Conservation (phyloP, 1,140 invertebrate species). For the Zaprionus lachaisei region DNA sequence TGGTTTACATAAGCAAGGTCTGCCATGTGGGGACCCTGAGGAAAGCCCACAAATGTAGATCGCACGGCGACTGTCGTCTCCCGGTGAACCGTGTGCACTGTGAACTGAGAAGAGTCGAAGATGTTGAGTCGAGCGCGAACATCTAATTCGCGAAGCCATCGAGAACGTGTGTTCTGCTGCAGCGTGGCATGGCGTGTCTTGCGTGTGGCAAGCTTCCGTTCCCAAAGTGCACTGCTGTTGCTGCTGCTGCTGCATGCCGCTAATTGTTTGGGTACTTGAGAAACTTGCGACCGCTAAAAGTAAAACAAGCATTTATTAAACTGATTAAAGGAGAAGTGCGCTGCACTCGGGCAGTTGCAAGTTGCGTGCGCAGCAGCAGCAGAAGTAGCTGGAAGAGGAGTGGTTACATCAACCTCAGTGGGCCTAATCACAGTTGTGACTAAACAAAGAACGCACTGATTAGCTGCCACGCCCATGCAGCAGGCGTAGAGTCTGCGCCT, state of each 20-base stretch:
- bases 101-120: not conserved
- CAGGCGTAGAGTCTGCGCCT: conserved; percentile 10
- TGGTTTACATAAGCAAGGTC: not conserved
- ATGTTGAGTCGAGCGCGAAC: conserved; percentile 15
- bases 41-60: conserved; percentile 74
- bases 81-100: conserved; percentile 15
- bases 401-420: not conserved
- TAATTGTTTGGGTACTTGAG: conserved; percentile 77
- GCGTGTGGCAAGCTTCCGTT: conserved; percentile 76
- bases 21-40: conserved; percentile 3
- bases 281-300: conserved; percentile 77
- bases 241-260: conserved; percentile 60
- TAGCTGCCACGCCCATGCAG: conserved; percentile 60
- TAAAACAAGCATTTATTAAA: conserved; percentile 81
- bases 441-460: conserved; percentile 76
- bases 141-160: not conserved
- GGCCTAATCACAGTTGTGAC: conserved; percentile 31
- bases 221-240: conserved; percentile 47
- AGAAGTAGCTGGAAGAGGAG: not conserved
- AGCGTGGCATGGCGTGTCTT: conserved; percentile 38
- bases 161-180: not conserved
- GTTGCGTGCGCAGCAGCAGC: conserved; percentile 35
- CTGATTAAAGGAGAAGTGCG: conserved; percentile 66
- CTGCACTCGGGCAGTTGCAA: conserved; percentile 28
- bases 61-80: not conserved